These are phyloP conservation scores for Pleuronectes platessa DNA, from an alignment of 2,113 vertebrate species.

Conservation along the genomic window DNA sequence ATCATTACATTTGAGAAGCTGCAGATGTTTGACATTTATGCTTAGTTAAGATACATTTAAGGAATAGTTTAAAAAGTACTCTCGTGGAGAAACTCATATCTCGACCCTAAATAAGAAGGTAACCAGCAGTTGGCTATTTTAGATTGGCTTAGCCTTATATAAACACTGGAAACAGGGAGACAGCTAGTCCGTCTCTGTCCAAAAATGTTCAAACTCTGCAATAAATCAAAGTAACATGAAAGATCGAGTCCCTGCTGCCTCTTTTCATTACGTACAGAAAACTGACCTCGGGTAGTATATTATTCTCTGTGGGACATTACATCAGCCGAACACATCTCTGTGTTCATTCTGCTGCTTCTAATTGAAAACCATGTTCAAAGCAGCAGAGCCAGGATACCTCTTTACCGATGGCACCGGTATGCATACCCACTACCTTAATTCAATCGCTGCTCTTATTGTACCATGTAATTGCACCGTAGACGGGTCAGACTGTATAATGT, in stretches of 20 bases:
- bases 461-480: constrained; percentile 61
- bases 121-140: not conserved
- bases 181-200: not conserved
- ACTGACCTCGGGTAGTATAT: constrained; percentile 37
- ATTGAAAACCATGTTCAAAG: constrained; percentile 66
- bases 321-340: constrained; percentile 25
- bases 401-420: constrained; percentile 18
- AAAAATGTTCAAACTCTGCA: constrained; percentile 10
- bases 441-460: constrained; percentile 61
- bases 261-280: constrained; percentile 30
- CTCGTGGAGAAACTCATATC: too few relatives aligned
- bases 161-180: not conserved
- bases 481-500: constrained; percentile 31
- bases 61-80: not conserved
- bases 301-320: constrained; percentile 15
- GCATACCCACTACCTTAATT: constrained; percentile 40
- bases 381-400: constrained; percentile 9
- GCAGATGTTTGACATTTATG: not conserved
- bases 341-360: constrained; percentile 49
- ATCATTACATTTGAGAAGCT: too few relatives aligned
- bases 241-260: constrained; percentile 30
- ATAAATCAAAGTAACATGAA: constrained; percentile 41
- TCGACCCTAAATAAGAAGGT: not conserved
- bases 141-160: not conserved
- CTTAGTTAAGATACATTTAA: not conserved